These are phyloP conservation scores for Bhutanitis thaidina DNA, from an alignment of 2,888 invertebrate species.

Conservation along the genomic window DNA sequence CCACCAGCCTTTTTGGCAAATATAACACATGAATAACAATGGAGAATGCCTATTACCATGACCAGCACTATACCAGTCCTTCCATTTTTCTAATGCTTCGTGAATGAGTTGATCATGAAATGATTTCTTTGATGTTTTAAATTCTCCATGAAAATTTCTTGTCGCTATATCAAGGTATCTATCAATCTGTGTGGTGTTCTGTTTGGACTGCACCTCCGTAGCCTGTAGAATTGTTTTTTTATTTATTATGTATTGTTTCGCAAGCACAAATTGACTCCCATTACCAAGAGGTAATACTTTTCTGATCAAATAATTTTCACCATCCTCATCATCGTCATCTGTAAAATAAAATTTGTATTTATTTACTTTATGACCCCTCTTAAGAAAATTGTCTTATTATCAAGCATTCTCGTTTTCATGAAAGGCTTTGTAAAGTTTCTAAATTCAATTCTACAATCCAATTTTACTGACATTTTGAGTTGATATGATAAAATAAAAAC, in stretches of 20 bases:
- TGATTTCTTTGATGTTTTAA: not conserved
- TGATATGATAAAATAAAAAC: too few relatives aligned
- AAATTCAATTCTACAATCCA: too few relatives aligned
- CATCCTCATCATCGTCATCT: not conserved
- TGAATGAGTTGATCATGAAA: not conserved
- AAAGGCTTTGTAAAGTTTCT: too few relatives aligned
- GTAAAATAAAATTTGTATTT: too few relatives aligned
- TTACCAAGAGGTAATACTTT: not conserved
- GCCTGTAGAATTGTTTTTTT: not conserved
- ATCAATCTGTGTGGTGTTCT: not conserved
- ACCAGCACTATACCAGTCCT: not conserved
- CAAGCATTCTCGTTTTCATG: too few relatives aligned
- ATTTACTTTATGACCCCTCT: too few relatives aligned
- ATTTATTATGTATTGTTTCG: not conserved
- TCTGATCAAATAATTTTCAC: not conserved
- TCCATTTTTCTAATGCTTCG: not conserved
- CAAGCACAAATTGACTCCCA: not conserved
- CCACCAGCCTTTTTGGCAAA: constrained; percentile 13
- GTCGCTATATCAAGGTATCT: not conserved
- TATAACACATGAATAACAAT: constrained; percentile 9
- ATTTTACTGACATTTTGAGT: too few relatives aligned
- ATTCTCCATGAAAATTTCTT: constrained; percentile 1
- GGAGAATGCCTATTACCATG: not conserved
- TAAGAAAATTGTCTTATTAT: too few relatives aligned
- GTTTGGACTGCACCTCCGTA: not conserved